phyloP scores from a whole-genome alignment of 2,888 invertebrate genomes.

The Agrotis puta region DNA sequence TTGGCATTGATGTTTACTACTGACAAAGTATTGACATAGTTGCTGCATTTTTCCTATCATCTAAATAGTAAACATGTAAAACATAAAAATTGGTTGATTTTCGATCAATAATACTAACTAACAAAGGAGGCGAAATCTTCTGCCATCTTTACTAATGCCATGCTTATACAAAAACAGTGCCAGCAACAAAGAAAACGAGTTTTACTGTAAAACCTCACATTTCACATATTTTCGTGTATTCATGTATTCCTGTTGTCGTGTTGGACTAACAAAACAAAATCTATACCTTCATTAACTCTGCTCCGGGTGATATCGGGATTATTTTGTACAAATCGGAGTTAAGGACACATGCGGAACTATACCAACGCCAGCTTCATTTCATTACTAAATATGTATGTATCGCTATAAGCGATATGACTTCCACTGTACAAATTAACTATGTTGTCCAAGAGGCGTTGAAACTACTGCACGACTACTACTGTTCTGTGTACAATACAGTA shows the following conservation, averaged over 20 bases:
- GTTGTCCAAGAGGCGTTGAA: neutral
- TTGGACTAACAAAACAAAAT: too few species aligned
- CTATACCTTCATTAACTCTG: neutral
- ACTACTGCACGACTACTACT: too few species aligned
- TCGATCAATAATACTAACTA: too few species aligned
- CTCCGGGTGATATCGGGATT: neutral
- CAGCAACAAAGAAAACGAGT: neutral
- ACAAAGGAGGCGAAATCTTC: neutral
- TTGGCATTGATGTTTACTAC: constrained; percentile 9
- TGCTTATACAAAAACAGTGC: neutral
- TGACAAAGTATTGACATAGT: neutral
- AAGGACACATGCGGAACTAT: neutral
- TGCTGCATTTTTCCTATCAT: neutral
- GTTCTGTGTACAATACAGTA: neutral
- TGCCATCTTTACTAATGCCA: too few species aligned
- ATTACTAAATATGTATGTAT: neutral
- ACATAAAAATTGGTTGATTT: neutral
- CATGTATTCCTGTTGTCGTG: too few species aligned
- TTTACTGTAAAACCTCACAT: neutral
- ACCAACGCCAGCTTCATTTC: neutral
- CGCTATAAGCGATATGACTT: neutral
- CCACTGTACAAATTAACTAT: neutral
- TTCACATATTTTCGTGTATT: neutral
- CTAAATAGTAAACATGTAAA: neutral
- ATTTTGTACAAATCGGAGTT: too few species aligned